phyloP scores from a whole-genome alignment of 2,113 vertebrate species.

The Galeopterus variegatus region DNA sequence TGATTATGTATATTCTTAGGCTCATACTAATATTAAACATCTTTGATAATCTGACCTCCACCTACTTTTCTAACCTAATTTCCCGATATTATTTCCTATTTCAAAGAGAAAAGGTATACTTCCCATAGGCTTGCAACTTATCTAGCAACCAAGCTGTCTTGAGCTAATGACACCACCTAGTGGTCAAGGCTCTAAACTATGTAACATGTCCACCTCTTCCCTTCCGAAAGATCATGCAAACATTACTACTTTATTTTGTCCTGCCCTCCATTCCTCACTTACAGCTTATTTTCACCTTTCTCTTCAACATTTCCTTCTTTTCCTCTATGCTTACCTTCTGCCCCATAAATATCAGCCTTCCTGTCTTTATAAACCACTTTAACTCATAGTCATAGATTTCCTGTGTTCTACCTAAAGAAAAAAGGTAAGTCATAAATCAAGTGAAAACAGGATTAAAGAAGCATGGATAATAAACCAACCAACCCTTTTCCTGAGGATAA shows the following conservation, averaged over 20 bases:
- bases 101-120: neutral
- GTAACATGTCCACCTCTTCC: fast-evolving
- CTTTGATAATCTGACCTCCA: neutral
- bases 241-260: neutral
- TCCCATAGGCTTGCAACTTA: neutral
- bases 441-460: neutral
- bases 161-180: neutral
- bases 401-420: neutral
- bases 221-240: neutral
- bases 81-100: neutral
- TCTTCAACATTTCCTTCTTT: neutral
- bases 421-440: neutral
- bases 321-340: neutral
- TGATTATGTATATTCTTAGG: neutral
- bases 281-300: neutral
- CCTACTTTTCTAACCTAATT: neutral
- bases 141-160: neutral
- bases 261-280: neutral
- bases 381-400: neutral
- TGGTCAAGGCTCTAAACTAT: neutral
- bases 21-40: neutral
- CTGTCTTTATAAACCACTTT: neutral
- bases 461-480: neutral
- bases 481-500: neutral
- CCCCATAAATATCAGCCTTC: neutral